Evolutionary conservation across 1,140 invertebrate genomes (phyloP).

Genomic region (Zaprionus tsacasi): DNA sequence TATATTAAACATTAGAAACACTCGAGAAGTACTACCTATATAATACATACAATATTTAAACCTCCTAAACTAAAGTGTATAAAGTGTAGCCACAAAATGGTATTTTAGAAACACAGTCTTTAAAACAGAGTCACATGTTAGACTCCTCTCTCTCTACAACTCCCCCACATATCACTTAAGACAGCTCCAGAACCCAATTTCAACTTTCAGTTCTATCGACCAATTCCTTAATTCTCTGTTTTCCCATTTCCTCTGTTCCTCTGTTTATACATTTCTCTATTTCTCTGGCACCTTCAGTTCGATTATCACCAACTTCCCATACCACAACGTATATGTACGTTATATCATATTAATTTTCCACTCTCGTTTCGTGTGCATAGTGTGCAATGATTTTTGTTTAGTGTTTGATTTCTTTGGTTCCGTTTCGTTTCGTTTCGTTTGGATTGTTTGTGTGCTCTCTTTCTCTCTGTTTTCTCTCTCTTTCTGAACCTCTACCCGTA

Average conservation of each 20-base stretch:
- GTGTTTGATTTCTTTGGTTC: constrained; percentile 7
- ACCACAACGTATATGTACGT: constrained; percentile 19
- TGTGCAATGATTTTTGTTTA: constrained; percentile 23
- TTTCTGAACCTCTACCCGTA: constrained; percentile 46
- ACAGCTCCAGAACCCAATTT: constrained; percentile 42
- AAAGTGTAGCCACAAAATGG: constrained; percentile 15
- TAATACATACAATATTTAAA: constrained; percentile 21
- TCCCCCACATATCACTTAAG: constrained; percentile 41
- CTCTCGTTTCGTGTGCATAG: constrained; percentile 7
- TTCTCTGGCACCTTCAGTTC: constrained; percentile 19
- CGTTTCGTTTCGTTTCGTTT: constrained; percentile 23
- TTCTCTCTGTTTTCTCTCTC: constrained; percentile 9
- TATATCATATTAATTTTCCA: constrained; percentile 26
- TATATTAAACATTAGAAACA: constrained; percentile 14
- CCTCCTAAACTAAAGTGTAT: constrained; percentile 23
- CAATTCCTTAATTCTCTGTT: constrained; percentile 13
- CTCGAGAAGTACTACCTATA: constrained; percentile 15
- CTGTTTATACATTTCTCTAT: not conserved
- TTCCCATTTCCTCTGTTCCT: not conserved
- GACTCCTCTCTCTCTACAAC: constrained; percentile 18
- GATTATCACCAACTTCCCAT: constrained; percentile 13
- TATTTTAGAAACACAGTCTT: constrained; percentile 19
- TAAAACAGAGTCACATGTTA: constrained; percentile 15
- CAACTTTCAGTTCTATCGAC: constrained; percentile 26
- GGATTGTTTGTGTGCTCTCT: constrained; percentile 30